Evolutionary conservation across 1,140 invertebrate genomes (phyloP).

Genomic region (Chlorops oryzae): DNA sequence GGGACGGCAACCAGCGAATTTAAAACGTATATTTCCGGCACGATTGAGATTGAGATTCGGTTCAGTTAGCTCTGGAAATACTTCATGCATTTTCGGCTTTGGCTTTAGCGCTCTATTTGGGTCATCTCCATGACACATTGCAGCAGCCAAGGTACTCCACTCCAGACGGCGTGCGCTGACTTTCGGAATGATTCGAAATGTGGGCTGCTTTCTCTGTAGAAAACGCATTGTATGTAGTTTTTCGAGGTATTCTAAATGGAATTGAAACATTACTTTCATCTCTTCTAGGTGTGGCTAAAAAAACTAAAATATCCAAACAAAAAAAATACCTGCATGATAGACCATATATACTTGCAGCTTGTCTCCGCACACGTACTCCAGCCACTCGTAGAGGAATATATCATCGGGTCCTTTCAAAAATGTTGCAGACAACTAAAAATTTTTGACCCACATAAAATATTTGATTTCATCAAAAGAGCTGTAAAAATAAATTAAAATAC

Average conservation of each 20-base stretch:
- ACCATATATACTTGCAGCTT: constrained; percentile 38
- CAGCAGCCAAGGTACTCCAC: constrained; percentile 38
- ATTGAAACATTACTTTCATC: background rate
- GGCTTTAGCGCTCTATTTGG: constrained; percentile 37
- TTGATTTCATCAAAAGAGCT: no score
- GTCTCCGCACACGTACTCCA: constrained; percentile 36
- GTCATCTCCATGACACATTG: constrained; percentile 46
- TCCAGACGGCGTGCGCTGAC: constrained; percentile 38
- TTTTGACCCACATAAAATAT: no score
- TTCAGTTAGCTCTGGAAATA: constrained; percentile 30
- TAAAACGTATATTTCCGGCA: constrained; percentile 37
- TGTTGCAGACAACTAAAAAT: constrained; percentile 28
- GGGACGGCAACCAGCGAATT: constrained; percentile 40
- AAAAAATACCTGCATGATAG: constrained; percentile 31
- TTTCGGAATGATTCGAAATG: constrained; percentile 27
- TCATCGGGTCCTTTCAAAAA: constrained; percentile 35
- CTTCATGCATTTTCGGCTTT: constrained; percentile 29
- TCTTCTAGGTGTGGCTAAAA: background rate
- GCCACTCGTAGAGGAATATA: constrained; percentile 43
- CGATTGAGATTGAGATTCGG: constrained; percentile 37
- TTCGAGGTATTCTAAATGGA: constrained; percentile 12
- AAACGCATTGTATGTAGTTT: constrained; percentile 9
- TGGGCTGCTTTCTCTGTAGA: background rate
- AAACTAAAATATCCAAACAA: background rate
- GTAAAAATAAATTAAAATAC: constrained; percentile 10